Evolutionary conservation across 2,113 vertebrate species (phyloP).

Genomic region (Danio rerio): DNA sequence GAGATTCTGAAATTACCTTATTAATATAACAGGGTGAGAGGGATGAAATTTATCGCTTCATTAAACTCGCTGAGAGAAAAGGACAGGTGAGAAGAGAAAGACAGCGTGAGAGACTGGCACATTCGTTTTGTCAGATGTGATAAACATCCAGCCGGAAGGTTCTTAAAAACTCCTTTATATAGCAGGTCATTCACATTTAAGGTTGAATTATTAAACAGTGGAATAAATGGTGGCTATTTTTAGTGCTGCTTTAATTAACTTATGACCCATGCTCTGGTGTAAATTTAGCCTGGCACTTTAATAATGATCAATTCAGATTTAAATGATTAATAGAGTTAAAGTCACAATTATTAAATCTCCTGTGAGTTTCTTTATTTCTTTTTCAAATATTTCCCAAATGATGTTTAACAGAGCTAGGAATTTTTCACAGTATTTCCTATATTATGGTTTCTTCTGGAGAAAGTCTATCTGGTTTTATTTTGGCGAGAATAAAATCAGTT

Average conservation of each 20-base stretch:
- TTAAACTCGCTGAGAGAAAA: conserved; percentile 7
- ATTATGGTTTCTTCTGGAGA: too few species aligned
- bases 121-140: conserved; percentile 37
- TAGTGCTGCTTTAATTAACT: conserved; percentile 30
- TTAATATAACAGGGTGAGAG: conserved; percentile 31
- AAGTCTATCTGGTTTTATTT: too few species aligned
- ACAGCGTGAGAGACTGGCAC: conserved; percentile 7
- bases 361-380: too few species aligned
- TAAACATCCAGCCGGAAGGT: conserved; percentile 26
- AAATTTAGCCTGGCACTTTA: not conserved
- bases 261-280: conserved; percentile 1
- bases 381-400: too few species aligned
- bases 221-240: conserved; percentile 29
- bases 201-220: conserved; percentile 36
- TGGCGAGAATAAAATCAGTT: too few species aligned
- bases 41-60: conserved; percentile 35
- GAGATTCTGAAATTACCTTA: conserved; percentile 42
- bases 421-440: too few species aligned
- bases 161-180: conserved; percentile 7
- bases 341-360: too few species aligned
- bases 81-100: conserved; percentile 24
- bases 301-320: not conserved
- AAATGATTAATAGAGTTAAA: too few species aligned
- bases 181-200: conserved; percentile 27
- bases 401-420: too few species aligned